Evolutionary conservation across 2,113 vertebrate genomes (phyloP).

Genomic region (Colius striatus): DNA sequence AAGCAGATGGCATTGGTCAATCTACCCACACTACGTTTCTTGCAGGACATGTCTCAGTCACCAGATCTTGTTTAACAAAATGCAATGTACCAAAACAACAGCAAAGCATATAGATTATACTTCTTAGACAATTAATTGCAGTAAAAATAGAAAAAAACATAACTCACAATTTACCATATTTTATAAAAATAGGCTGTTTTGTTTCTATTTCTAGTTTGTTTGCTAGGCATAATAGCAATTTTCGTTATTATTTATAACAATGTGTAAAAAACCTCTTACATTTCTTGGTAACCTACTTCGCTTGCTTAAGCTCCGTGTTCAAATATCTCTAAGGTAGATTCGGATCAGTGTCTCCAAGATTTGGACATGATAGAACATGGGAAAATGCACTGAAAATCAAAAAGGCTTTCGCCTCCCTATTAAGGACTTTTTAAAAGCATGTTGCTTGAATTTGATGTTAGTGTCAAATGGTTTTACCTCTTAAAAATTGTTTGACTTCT

Average conservation of each 20-base stretch:
- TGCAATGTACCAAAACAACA: not conserved
- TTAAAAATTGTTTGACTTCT: not conserved
- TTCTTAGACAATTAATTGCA: not conserved
- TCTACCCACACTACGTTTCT: not conserved
- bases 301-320: not conserved
- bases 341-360: not conserved
- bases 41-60: not conserved
- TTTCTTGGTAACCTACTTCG: not conserved
- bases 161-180: not conserved
- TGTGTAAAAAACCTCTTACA: not conserved
- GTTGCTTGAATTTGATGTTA: not conserved
- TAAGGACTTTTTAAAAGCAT: not conserved
- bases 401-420: not conserved
- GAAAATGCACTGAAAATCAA: not conserved
- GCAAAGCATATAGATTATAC: not conserved
- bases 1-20: not conserved
- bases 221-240: not conserved
- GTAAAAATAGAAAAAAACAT: slow-evolving; percentile 19
- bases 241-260: not conserved
- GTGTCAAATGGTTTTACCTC: not conserved
- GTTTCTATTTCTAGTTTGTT: slow-evolving; percentile 1
- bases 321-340: not conserved
- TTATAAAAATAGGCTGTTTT: slow-evolving; percentile 6
- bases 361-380: not conserved
- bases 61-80: not conserved